Percentiles rank a stretch among this genome's conserved stretches.
Conservation (phyloP, 2,113 vertebrate genomes). For the Aldabrachelys gigantea region DNA sequence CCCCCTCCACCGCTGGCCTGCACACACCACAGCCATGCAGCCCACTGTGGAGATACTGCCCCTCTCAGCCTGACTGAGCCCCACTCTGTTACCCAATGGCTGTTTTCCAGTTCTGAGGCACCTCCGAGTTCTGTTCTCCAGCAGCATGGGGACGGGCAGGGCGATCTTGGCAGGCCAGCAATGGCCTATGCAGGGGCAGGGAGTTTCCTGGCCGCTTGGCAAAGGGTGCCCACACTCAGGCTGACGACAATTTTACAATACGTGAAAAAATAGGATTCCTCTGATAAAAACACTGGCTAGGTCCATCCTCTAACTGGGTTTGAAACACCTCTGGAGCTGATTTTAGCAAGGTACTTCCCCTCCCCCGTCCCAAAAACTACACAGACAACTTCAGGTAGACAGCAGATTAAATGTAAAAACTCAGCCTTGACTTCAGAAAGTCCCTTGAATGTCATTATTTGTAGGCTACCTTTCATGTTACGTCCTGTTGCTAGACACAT, state of each 20-base stretch:
- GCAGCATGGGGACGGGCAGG: constrained; percentile 8
- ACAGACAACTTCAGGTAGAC: constrained; percentile 85
- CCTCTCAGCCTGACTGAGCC: constrained; percentile 11
- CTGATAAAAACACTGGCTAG: constrained; percentile 76
- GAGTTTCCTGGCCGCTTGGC: constrained; percentile 14
- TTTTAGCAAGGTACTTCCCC: constrained; percentile 79
- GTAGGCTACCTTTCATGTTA: constrained; percentile 93
- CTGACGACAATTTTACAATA: constrained; percentile 70
- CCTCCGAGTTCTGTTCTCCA: background rate
- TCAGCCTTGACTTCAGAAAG: constrained; percentile 82
- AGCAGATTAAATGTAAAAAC: constrained; percentile 90
- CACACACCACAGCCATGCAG: constrained; percentile 7
- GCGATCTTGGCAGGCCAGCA: constrained; percentile 46
- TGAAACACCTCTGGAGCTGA: constrained; percentile 64
- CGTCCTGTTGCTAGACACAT: constrained; percentile 93
- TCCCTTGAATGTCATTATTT: constrained; percentile 85
- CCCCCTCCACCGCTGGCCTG: constrained; percentile 38
- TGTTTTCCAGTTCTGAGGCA: background rate
- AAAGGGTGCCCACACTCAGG: constrained; percentile 34
- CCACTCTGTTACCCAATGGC: background rate
- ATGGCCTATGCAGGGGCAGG: background rate
- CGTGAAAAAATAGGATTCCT: constrained; percentile 81
- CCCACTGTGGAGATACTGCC: background rate
- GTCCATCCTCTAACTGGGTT: constrained; percentile 57
- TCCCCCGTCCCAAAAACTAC: constrained; percentile 67